Conservation (phyloP, 1,140 invertebrate species). For the Acromyrmex charruanus region DNA sequence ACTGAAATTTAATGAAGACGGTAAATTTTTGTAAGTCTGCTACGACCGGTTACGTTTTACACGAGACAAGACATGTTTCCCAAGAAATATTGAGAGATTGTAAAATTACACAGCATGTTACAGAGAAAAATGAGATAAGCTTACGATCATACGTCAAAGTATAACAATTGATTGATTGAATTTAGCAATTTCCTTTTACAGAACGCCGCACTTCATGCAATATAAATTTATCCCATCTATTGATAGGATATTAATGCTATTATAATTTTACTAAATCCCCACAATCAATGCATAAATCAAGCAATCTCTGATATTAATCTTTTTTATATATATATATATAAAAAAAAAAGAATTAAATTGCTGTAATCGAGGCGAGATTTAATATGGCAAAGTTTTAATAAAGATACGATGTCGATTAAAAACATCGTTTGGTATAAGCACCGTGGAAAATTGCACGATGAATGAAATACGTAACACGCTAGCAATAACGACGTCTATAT, state of each 20-base stretch:
- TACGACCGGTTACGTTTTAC: slow-evolving; percentile 2
- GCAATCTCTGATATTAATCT: not conserved
- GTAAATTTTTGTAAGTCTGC: slow-evolving; percentile 38
- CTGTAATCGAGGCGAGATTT: not conserved
- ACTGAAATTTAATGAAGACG: slow-evolving; percentile 39
- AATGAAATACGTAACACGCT: slow-evolving; percentile 33
- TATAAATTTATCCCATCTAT: slow-evolving; percentile 4
- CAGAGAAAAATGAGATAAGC: not conserved
- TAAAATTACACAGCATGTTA: not conserved
- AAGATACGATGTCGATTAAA: slow-evolving; percentile 26
- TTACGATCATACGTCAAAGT: not conserved
- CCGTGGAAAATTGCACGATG: slow-evolving; percentile 12
- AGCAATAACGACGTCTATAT: slow-evolving; percentile 36
- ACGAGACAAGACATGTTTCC: not conserved
- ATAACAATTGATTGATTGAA: not conserved
- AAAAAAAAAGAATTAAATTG: not conserved
- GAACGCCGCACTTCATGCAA: not conserved
- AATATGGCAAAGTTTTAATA: slow-evolving; percentile 7
- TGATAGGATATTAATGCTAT: not conserved
- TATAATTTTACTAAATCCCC: slow-evolving; percentile 24
- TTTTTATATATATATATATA: not conserved
- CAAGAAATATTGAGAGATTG: not conserved
- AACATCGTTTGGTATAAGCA: slow-evolving; percentile 18
- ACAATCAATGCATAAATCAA: not conserved
- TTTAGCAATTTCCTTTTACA: not conserved